A percentile compares a stretch with the other conserved stretches of the same genome.
phyloP scores from a whole-genome alignment of 2,113 vertebrate genomes.

The Neotoma lepida region DNA sequence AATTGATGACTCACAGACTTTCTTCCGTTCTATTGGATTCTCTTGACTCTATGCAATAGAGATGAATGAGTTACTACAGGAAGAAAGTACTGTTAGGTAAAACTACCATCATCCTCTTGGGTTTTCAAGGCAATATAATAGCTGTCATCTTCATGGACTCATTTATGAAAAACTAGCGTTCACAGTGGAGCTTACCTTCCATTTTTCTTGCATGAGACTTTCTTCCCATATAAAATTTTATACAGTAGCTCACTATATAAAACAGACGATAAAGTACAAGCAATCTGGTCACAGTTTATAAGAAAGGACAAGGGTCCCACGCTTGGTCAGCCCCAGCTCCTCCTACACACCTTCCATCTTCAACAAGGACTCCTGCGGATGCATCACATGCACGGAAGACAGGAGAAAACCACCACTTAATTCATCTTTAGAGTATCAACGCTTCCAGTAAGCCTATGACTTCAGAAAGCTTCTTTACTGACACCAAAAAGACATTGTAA shows the following conservation, averaged over 20 bases:
- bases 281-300: neutral
- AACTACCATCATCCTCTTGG: neutral
- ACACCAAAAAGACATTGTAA: neutral
- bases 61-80: neutral
- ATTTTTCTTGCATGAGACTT: slow-evolving; percentile 1
- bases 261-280: neutral
- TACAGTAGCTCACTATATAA: neutral
- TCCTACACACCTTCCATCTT: neutral
- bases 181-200: neutral
- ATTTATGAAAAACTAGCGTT: slow-evolving; percentile 14
- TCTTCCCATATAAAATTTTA: slow-evolving; percentile 16
- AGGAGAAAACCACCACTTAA: neutral
- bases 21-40: slow-evolving; percentile 25
- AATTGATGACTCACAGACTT: neutral
- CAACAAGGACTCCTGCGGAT: neutral
- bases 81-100: neutral
- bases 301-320: neutral
- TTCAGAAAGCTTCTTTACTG: slow-evolving; percentile 37
- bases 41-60: neutral
- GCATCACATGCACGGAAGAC: neutral
- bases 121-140: neutral
- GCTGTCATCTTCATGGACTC: neutral
- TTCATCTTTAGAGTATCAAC: neutral
- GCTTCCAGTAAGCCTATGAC: neutral
- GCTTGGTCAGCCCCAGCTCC: neutral